phyloP scores from a whole-genome alignment of 2,797 vertebrate genomes.

The Rhinatrema bivittatum region DNA sequence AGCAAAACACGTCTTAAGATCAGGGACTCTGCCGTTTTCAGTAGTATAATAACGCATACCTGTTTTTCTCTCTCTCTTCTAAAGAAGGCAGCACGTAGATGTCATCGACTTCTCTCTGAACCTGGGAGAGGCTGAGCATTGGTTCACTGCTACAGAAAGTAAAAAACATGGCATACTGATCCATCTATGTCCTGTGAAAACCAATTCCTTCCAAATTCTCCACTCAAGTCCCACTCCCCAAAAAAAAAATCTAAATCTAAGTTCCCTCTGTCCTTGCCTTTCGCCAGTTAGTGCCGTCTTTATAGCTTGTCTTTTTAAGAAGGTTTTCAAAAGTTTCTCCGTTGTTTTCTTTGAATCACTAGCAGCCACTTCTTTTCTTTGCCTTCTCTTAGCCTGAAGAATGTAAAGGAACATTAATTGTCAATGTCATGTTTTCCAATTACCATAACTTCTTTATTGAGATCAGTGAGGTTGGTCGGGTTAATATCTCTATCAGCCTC shows the following conservation, averaged over 20 bases:
- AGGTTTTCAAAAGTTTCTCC: conserved; percentile 85
- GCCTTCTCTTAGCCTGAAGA: conserved; percentile 75
- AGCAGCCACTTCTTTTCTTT: conserved; percentile 73
- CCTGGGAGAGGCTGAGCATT: conserved; percentile 75
- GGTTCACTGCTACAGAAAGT: conserved; percentile 57
- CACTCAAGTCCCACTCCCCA: too few species aligned
- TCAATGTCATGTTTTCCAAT: not conserved
- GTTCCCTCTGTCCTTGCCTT: conserved; percentile 37
- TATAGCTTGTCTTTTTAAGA: conserved; percentile 86
- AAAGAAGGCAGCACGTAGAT: conserved; percentile 79
- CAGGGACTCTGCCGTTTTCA: too few species aligned
- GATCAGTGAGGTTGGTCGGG: too few species aligned
- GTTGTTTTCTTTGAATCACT: conserved; percentile 78
- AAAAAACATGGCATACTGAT: not conserved
- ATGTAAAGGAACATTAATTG: not conserved
- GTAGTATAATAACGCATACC: too few species aligned
- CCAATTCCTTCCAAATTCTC: too few species aligned
- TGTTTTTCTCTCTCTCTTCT: conserved; percentile 68
- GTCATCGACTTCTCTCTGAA: conserved; percentile 75
- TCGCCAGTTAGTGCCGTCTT: conserved; percentile 73
- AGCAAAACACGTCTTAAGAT: too few species aligned
- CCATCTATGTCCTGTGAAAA: not conserved
- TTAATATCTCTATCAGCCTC: too few species aligned
- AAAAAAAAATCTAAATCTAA: not conserved
- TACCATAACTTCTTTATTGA: too few species aligned